Evolutionary conservation across 2,113 vertebrate species (phyloP), one percentile per base, ranked within the genome.

Genomic region (Ophiodon elongatus): DNA sequence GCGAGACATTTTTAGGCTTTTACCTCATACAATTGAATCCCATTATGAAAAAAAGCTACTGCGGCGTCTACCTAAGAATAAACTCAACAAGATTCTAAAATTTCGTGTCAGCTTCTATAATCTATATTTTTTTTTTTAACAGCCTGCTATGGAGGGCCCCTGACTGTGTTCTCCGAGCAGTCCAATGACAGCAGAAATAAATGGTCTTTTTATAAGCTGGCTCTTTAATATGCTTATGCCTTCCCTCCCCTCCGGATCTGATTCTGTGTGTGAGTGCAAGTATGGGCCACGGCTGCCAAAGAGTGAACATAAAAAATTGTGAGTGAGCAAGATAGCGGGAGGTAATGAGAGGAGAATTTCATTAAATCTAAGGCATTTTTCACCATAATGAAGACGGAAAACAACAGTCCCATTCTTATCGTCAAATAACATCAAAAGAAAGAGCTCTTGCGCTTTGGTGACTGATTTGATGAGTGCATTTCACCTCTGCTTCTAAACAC

Each of bases 281-380:
- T 35, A 19, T 39, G 35, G 56, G 56, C 73, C 66, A 27, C 15
- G 5, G 52, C 66, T 75, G 64, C 57, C 63, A 60, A 65, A 85
- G 77, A 72, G 68, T 71, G 84, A 81, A 71, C 76, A 66, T 76
- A 80, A 86, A 89, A 52, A 76, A 72, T 11, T 78, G 79, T 33
- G 80, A 89, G 80, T 77, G 80, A 74, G 72, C 25, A 1, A 79
- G 82, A 91, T 41, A 76, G 66, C 5, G 6, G 64, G 84, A 75
- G 73, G 80, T 84, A 87, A 89, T 87, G 70, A 89, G 74, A 73
- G 71, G 59, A 87, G 65, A 65, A 88, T 79, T 91, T 84, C 56
- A 73, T 92, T 90, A 82, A 85, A 85, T 87, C 0, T 0, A 63
- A 76, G 50, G 41, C 62, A 79, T 89, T 89, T 88, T 86, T 88